Base-by-base conservation (phyloP, 2,113 vertebrate species). In the Eubucco bourcierii region DNA sequence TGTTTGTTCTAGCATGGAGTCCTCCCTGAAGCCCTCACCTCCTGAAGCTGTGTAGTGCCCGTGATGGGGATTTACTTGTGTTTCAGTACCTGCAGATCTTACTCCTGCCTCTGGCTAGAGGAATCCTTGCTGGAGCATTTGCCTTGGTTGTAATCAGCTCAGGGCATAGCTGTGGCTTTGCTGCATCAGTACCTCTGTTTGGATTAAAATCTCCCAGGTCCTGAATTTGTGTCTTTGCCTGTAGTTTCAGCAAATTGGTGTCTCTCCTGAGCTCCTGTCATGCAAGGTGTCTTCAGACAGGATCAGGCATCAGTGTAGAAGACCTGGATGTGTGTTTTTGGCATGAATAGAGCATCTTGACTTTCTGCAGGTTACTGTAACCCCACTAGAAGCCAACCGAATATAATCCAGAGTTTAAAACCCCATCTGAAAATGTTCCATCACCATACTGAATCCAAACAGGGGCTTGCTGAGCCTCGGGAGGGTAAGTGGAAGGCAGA, bases 381-480 rank as follows among this genome's bases (percentile, higher is more conserved):
- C 95, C 95, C 98, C 95, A 87, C 95, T 98, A 98, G 93, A 96
- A 98, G 98, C 95, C 98, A 97, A 12, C 97, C 97, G 80, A 97
- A 97, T 97, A 98, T 98, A 98, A 98, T 99, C 97, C 98, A 97
- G 95, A 95, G 97, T 97, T 97, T 98, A 96, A 98, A 96, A 95
- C 96, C 97, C 85, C 98, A 98, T 91, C 97, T 98, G 97, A 98
- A 91, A 97, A 90, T 98, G 81, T 97, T 97, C 90, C 92, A 90
- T 92, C 97, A 95, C 76, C 96, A 97, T 94, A 86, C 14, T 91
- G 97, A 90, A 68, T 95, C 97, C 64, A 97, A 97, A n/a, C 95
- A 97, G 67, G 96, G 98, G 71, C 96, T 97, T 29, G 9, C 96
- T 94, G 91, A 92, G 86, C 91, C 90, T 92, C 91, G 46, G 17